Evolutionary conservation across 2,113 vertebrate species (phyloP), one percentile per base, ranked within the genome.

Genomic region (Aphyosemion australe): DNA sequence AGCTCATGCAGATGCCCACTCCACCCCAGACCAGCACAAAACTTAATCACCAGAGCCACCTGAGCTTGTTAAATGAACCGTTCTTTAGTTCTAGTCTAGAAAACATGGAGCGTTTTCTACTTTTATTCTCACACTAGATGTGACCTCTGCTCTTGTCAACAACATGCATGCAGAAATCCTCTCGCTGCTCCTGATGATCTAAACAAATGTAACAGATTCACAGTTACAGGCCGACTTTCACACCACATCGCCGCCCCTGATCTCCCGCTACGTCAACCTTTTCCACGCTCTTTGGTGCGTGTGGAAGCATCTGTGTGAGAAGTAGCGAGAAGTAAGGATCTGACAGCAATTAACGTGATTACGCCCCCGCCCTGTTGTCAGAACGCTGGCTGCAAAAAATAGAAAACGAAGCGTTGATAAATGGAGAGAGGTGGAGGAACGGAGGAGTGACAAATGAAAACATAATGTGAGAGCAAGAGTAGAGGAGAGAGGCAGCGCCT

Each of bases 371-470:
- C 50, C 21, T 49, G 62, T 42, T 55, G 68, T 76, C 56, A 60
- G 66, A 56, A 7, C 48, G 46, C 26, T 68, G 51, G 66, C 65
- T 77, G 79, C 53, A 18, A 51, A 58, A 26, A 75, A 73, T 55
- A 66, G 75, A 62, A 62, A 78, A 78, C 77, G 54, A 68, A 79
- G 76, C 75, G 78, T 74, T 83, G 62, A 73, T 74, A 14, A 57
- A 67, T 60, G 57, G 54, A 67, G 59, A 41, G 18, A 74, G 62
- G 56, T 59, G 78, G 18, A 60, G 62, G 70, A 72, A 66, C 20
- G 19, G 42, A 60, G 21, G 75, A 77, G 64, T 82, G 78, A 84
- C 72, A 83, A 78, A 85, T 79, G 74, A 72, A 78, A 51, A 73
- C 78, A 85, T 74, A 72, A 53, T 34, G 59, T 46, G 61, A 42